Percentiles rank a stretch among this genome's conserved stretches.
phyloP scores from a whole-genome alignment of 2,888 invertebrate genomes.

The Acanthosoma haemorrhoidale region DNA sequence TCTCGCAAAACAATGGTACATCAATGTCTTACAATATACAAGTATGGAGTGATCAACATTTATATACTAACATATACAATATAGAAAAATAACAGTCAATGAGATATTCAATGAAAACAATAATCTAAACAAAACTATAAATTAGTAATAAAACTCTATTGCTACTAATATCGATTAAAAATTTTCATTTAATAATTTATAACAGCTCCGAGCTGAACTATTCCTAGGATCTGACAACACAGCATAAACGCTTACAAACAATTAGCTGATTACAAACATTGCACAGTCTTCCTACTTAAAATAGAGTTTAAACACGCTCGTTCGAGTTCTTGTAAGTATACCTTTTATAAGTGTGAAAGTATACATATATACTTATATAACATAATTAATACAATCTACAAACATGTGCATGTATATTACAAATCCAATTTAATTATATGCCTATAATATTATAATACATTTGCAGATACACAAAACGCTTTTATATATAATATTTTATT shows the following conservation, averaged over 20 bases:
- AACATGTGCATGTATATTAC: slow-evolving; percentile 8
- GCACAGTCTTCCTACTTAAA: slow-evolving; percentile 11
- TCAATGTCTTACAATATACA: not conserved
- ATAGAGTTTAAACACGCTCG: not conserved
- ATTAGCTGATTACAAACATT: slow-evolving; percentile 12
- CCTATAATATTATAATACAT: not conserved
- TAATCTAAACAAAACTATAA: not conserved
- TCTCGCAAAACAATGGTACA: no score
- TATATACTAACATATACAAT: no score
- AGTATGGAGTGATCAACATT: no score
- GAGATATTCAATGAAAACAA: not conserved
- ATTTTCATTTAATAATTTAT: not conserved
- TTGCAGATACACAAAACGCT: not conserved
- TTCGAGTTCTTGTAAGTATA: not conserved
- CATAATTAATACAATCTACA: not conserved
- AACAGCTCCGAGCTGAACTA: not conserved
- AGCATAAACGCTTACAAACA: not conserved
- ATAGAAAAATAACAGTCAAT: slow-evolving; percentile 5
- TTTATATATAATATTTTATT: slow-evolving; percentile 15
- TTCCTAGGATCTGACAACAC: not conserved
- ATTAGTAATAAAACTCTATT: not conserved
- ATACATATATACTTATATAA: slow-evolving; percentile 1
- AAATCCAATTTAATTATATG: not conserved
- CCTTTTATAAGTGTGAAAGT: not conserved
- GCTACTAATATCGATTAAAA: not conserved